Conservation (phyloP, 2,797 vertebrate genomes). For the Crax fasciolata region DNA sequence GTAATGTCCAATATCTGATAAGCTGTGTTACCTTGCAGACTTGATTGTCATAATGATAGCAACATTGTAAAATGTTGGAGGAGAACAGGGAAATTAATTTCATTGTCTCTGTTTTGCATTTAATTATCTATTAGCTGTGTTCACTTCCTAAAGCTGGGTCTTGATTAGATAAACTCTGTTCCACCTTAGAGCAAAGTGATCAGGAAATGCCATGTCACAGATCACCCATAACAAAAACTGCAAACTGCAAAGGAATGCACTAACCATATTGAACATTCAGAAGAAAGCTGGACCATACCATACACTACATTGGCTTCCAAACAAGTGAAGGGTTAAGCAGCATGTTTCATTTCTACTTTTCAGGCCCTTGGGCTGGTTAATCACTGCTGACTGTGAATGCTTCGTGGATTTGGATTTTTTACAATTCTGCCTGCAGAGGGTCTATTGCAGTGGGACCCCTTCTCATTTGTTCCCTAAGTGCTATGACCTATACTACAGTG, state of each 20-base stretch:
- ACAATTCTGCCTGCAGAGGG: not conserved
- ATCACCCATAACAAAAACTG: not conserved
- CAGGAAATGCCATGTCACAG: not conserved
- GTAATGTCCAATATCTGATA: not conserved
- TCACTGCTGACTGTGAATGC: slow-evolving; percentile 13
- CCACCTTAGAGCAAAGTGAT: not conserved
- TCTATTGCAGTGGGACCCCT: not conserved
- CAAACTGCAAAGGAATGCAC: not conserved
- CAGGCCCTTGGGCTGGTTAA: slow-evolving; percentile 18
- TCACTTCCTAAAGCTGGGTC: not conserved
- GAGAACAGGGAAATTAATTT: not conserved
- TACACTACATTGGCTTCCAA: not conserved
- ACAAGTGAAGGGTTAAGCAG: not conserved
- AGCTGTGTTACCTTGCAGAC: not conserved
- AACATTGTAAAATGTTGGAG: not conserved
- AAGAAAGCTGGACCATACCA: not conserved
- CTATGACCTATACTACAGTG: not conserved
- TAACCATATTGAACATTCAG: not conserved
- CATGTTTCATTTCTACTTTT: not conserved
- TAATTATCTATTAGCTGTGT: not conserved
- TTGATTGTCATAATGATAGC: not conserved
- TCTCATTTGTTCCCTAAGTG: not conserved
- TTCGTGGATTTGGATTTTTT: slow-evolving; percentile 38
- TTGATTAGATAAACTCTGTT: not conserved
- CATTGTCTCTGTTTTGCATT: not conserved